Evolutionary conservation across 35 echinoderm and acorn worm species (phyloP).

Genomic region (Apostichopus japonicus): DNA sequence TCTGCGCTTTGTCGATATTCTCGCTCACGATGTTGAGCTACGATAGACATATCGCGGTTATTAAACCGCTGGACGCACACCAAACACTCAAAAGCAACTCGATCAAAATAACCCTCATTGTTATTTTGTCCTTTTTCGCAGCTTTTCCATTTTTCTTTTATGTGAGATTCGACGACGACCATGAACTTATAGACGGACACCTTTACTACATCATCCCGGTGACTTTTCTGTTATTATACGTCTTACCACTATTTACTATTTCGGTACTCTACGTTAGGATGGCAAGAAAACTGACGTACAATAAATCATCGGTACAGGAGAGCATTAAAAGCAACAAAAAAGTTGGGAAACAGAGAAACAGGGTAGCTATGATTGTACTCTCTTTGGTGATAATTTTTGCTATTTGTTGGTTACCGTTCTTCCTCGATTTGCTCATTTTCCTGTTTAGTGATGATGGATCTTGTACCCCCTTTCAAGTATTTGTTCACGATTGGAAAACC

Average conservation of each 20-base stretch:
- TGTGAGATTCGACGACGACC: background rate
- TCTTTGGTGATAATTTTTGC: conserved; percentile 15
- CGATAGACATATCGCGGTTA: conserved; percentile 24
- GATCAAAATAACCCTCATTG: background rate
- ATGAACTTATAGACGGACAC: background rate
- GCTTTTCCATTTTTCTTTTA: background rate
- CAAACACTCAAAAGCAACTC: conserved; percentile 4
- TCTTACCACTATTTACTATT: background rate
- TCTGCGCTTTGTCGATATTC: conserved; percentile 17
- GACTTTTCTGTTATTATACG: background rate
- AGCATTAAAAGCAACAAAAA: conserved; percentile 7
- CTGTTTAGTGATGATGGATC: too few species aligned
- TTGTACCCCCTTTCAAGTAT: background rate
- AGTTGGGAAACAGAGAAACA: conserved; percentile 26
- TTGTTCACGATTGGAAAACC: background rate
- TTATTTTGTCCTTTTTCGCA: background rate
- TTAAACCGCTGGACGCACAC: background rate
- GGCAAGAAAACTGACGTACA: background rate
- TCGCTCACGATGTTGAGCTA: conserved; percentile 3
- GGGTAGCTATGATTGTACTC: background rate
- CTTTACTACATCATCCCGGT: background rate
- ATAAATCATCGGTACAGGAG: background rate
- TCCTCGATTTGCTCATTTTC: background rate
- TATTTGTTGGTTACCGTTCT: background rate
- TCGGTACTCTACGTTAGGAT: background rate